phyloP scores from a whole-genome alignment of 2,888 invertebrate genomes.

The Brachypalpus laphriformis region DNA sequence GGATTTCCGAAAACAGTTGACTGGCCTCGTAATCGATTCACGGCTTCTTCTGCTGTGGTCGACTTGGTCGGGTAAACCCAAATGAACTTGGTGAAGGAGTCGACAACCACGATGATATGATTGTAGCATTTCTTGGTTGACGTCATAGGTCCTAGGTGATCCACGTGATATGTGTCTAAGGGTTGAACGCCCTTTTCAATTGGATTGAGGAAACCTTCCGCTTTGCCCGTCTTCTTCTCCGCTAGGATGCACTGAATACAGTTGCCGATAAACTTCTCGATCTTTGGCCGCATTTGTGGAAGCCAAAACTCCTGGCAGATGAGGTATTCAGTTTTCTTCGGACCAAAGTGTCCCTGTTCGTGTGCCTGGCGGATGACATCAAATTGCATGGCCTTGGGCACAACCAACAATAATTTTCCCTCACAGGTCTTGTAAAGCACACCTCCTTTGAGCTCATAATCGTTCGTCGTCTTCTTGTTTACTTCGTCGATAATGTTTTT shows the following conservation, averaged over 20 bases:
- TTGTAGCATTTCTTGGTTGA: constrained; percentile 77
- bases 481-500: constrained; percentile 1
- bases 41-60: constrained; percentile 75
- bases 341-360: no score
- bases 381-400: constrained; percentile 75
- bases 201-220: constrained; percentile 77
- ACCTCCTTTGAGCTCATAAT: neutral
- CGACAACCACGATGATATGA: constrained; percentile 77
- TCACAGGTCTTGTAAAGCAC: constrained; percentile 21
- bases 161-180: constrained; percentile 77
- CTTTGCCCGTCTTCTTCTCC: constrained; percentile 76
- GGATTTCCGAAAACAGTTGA: constrained; percentile 63
- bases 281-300: constrained; percentile 14
- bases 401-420: constrained; percentile 71
- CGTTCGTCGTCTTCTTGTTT: no score
- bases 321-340: constrained; percentile 51
- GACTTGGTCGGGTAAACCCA: constrained; percentile 78
- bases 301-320: constrained; percentile 76
- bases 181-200: constrained; percentile 77
- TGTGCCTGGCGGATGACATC: no score
- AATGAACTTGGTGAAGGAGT: constrained; percentile 78
- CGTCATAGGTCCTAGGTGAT: constrained; percentile 78
- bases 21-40: constrained; percentile 75
- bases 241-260: constrained; percentile 30
- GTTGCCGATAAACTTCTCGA: neutral